phyloP scores from a whole-genome alignment of 2,888 invertebrate genomes.

The Periphyllus acericola region DNA sequence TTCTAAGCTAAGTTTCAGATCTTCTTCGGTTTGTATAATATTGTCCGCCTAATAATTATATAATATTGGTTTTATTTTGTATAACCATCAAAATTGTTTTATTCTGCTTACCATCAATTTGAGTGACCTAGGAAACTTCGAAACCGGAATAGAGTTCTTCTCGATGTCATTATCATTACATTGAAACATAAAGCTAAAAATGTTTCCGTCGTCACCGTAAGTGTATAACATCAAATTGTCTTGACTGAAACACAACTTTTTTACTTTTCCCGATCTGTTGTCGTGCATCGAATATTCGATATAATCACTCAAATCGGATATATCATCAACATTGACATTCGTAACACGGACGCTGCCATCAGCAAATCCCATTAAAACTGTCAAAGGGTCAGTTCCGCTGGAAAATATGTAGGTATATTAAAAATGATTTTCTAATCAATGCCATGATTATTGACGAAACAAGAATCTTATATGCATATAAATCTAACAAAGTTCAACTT shows the following conservation, averaged over 20 bases:
- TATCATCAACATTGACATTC: slow-evolving; percentile 69
- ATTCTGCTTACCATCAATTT: not conserved
- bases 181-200: slow-evolving; percentile 74
- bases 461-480: too few relatives aligned
- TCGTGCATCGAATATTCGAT: slow-evolving; percentile 82
- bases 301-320: slow-evolving; percentile 73
- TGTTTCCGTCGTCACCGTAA: slow-evolving; percentile 80
- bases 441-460: too few relatives aligned
- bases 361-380: slow-evolving; percentile 71
- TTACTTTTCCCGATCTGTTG: slow-evolving; percentile 75
- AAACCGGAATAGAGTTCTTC: not conserved
- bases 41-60: slow-evolving; percentile 55
- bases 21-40: slow-evolving; percentile 66
- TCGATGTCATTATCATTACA: not conserved
- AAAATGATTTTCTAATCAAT: slow-evolving; percentile 9
- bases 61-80: not conserved
- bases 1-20: slow-evolving; percentile 72
- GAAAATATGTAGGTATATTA: slow-evolving; percentile 18
- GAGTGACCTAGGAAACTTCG: not conserved
- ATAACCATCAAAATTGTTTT: not conserved
- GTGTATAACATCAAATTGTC: slow-evolving; percentile 72
- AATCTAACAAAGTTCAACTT: not conserved
- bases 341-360: slow-evolving; percentile 74
- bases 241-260: slow-evolving; percentile 73
- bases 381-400: slow-evolving; percentile 16